These are phyloP conservation scores for Agrotis ipsilon DNA, from an alignment of 2,888 invertebrate species.

Conservation along the genomic window DNA sequence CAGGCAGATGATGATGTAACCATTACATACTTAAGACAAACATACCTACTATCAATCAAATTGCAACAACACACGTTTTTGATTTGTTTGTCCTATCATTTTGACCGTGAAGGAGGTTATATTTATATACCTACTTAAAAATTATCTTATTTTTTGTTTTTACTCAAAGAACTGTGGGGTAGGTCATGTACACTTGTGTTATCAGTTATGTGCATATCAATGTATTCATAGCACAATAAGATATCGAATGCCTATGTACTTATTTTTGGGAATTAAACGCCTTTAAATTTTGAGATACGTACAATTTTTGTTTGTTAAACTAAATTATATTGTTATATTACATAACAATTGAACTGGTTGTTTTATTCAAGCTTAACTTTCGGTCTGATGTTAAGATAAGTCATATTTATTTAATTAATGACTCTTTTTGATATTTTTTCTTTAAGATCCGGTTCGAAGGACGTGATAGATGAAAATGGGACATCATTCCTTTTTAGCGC, in stretches of 20 bases:
- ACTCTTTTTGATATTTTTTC: neutral
- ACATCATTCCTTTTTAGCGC: neutral
- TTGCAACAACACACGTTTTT: constrained; percentile 16
- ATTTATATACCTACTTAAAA: neutral
- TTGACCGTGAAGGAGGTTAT: constrained; percentile 20
- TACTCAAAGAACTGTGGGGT: constrained; percentile 15
- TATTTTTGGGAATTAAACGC: constrained; percentile 23
- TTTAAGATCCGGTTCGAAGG: neutral
- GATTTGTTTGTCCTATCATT: constrained; percentile 23
- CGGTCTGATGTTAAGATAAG: neutral
- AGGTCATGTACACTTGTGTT: constrained; percentile 30
- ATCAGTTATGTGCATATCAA: constrained; percentile 11
- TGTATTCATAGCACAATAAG: constrained; percentile 13
- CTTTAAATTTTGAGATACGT: neutral
- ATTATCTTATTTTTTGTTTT: constrained; percentile 38
- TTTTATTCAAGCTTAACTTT: neutral
- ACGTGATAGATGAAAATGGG: neutral
- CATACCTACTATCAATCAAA: neutral
- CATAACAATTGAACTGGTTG: too few relatives aligned
- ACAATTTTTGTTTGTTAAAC: neutral
- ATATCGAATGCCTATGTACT: constrained; percentile 12
- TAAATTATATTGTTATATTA: too few relatives aligned
- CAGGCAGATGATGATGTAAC: too few relatives aligned
- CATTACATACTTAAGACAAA: too few relatives aligned
- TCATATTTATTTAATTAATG: too few relatives aligned